These are phyloP conservation scores for Podiceps cristatus DNA, from an alignment of 2,113 vertebrate genomes.

Conservation along the genomic window DNA sequence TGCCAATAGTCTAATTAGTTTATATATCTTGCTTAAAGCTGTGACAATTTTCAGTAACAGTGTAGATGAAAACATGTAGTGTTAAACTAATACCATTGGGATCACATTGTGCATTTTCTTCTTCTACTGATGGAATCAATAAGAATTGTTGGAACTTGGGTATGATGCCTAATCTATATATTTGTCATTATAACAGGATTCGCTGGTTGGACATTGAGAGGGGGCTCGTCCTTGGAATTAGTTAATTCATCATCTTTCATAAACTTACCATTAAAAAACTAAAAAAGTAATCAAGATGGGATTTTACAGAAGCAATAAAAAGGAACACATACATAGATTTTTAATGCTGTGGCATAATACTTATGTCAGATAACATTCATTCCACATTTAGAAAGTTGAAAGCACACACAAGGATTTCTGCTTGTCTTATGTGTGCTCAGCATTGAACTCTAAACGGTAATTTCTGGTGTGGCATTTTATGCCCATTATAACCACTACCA, in stretches of 20 bases:
- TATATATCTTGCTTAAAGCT: not conserved
- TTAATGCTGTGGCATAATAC: not conserved
- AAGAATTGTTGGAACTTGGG: not conserved
- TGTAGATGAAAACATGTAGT: not conserved
- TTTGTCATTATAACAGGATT: constrained; percentile 10
- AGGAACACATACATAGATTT: not conserved
- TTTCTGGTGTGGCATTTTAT: not conserved
- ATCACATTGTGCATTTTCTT: not conserved
- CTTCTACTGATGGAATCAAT: not conserved
- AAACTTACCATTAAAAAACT: not conserved
- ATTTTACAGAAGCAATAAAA: constrained; percentile 2
- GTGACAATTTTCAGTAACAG: not conserved
- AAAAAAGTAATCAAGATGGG: not conserved
- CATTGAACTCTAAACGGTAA: not conserved
- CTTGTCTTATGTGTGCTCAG: not conserved
- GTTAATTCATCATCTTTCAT: constrained; percentile 22
- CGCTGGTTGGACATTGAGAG: not conserved
- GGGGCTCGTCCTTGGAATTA: not conserved
- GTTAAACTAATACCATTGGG: not conserved
- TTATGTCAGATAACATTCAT: not conserved
- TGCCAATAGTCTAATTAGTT: not conserved
- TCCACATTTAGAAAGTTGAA: not conserved
- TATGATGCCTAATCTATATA: not conserved
- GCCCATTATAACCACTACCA: not conserved
- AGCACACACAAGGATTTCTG: not conserved